phyloP scores from a whole-genome alignment of 2,888 invertebrate genomes.

The Hydrotaea diabolus region DNA sequence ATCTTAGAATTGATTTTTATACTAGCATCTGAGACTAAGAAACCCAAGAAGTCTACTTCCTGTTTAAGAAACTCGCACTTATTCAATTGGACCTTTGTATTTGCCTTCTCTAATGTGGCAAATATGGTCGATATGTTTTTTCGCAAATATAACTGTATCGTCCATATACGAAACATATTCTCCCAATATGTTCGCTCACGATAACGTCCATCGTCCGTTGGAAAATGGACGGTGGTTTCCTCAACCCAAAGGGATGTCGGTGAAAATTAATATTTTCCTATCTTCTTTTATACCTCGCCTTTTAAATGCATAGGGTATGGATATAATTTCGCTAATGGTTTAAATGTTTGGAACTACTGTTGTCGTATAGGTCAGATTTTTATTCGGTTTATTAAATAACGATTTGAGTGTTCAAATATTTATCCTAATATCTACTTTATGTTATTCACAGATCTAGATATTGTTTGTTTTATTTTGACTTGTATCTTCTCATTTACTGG shows the following conservation, averaged over 20 bases:
- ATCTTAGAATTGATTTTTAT: too few relatives aligned
- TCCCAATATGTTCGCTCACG: conserved; percentile 52
- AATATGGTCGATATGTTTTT: conserved; percentile 46
- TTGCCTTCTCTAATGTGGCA: conserved; percentile 41
- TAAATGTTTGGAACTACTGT: too few relatives aligned
- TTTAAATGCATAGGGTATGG: too few relatives aligned
- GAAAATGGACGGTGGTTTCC: conserved; percentile 61
- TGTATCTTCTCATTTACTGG: not conserved
- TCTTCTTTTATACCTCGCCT: too few relatives aligned
- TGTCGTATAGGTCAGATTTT: too few relatives aligned
- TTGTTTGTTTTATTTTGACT: conserved; percentile 14
- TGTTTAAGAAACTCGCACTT: conserved; percentile 57
- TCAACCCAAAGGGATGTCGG: not conserved
- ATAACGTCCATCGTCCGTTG: conserved; percentile 66
- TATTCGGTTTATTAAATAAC: too few relatives aligned
- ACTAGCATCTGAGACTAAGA: not conserved
- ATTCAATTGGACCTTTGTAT: conserved; percentile 53
- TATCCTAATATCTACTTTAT: too few relatives aligned
- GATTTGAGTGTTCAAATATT: too few relatives aligned
- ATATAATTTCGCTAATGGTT: too few relatives aligned
- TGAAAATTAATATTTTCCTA: not conserved
- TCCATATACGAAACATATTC: conserved; percentile 66
- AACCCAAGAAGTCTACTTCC: conserved; percentile 49
- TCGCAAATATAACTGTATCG: conserved; percentile 64
- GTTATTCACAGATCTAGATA: conserved; percentile 17